Evolutionary conservation across 2,888 invertebrate species (phyloP).

Genomic region (Meliscaeva auricollis): DNA sequence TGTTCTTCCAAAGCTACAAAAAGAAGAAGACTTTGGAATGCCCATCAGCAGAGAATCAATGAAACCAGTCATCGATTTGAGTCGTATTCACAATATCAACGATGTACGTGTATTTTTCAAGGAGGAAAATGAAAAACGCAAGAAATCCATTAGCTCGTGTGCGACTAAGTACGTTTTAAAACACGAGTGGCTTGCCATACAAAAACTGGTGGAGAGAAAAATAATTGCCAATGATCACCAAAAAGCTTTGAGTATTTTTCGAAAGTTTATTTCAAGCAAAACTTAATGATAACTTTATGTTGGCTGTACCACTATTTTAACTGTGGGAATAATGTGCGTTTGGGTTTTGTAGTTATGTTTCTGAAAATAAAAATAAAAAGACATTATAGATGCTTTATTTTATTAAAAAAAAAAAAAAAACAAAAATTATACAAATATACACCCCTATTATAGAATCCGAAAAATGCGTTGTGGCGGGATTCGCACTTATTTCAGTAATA

Average conservation of each 20-base stretch:
- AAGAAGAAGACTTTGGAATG: slow-evolving; percentile 64
- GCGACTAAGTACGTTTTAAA: slow-evolving; percentile 79
- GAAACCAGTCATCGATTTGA: slow-evolving; percentile 75
- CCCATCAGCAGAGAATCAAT: slow-evolving; percentile 66
- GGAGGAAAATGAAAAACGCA: slow-evolving; percentile 79
- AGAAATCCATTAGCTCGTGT: slow-evolving; percentile 75
- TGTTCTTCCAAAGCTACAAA: slow-evolving; percentile 12
- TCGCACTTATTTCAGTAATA: no score
- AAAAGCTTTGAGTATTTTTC: slow-evolving; percentile 81
- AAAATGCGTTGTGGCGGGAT: no score
- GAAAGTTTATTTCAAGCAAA: slow-evolving; percentile 81
- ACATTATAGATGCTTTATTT: neutral
- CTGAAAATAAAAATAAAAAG: slow-evolving; percentile 74
- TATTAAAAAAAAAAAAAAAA: slow-evolving; percentile 3
- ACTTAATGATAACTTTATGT: slow-evolving; percentile 75
- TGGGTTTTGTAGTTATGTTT: slow-evolving; percentile 79
- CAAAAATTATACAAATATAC: no score
- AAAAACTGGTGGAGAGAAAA: slow-evolving; percentile 80
- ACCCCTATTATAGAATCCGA: no score
- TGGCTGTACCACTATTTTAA: slow-evolving; percentile 62
- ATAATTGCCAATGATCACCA: slow-evolving; percentile 78
- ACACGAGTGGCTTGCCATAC: slow-evolving; percentile 81
- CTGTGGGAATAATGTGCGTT: slow-evolving; percentile 77
- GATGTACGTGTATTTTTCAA: slow-evolving; percentile 80
- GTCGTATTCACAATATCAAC: slow-evolving; percentile 78